Evolutionary conservation across 2,888 invertebrate species (phyloP).

Genomic region (Temnothorax ravouxi): DNA sequence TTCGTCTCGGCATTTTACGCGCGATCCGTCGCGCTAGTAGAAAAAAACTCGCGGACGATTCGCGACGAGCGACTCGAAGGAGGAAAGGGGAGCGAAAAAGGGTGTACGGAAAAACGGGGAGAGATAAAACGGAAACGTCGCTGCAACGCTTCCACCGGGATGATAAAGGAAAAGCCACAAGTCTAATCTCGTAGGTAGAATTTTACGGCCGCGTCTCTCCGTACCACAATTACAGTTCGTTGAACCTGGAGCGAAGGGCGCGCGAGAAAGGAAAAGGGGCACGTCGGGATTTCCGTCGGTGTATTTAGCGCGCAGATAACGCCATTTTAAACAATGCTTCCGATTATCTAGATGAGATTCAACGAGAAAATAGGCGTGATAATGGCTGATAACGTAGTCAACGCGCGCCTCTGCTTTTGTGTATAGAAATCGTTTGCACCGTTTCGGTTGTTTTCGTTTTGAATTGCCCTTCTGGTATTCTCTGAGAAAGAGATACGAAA

Average conservation of each 20-base stretch:
- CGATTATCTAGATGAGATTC: conserved; percentile 58
- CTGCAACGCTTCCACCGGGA: conserved; percentile 36
- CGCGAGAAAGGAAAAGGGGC: conserved; percentile 51
- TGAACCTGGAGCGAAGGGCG: conserved; percentile 54
- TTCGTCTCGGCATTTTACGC: conserved; percentile 57
- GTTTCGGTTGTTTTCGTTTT: not conserved
- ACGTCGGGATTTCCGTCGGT: conserved; percentile 55
- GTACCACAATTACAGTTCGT: conserved; percentile 61
- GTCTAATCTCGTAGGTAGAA: conserved; percentile 61
- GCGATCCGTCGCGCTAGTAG: conserved; percentile 52
- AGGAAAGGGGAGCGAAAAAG: conserved; percentile 20
- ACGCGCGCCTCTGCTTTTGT: conserved; percentile 29
- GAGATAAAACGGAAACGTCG: conserved; percentile 23
- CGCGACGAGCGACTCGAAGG: conserved; percentile 31
- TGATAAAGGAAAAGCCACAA: conserved; percentile 67
- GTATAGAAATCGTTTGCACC: conserved; percentile 35
- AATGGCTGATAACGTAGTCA: conserved; percentile 40
- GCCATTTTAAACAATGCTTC: conserved; percentile 48
- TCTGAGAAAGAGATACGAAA: not conserved
- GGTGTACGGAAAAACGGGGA: conserved; percentile 11
- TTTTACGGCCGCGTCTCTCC: conserved; percentile 58
- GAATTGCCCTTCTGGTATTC: not conserved
- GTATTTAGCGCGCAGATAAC: conserved; percentile 48
- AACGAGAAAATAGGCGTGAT: conserved; percentile 32
- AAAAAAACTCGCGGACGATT: conserved; percentile 48